These are phyloP conservation scores for Zingel zingel DNA, from an alignment of 2,113 vertebrate species.

Conservation along the genomic window DNA sequence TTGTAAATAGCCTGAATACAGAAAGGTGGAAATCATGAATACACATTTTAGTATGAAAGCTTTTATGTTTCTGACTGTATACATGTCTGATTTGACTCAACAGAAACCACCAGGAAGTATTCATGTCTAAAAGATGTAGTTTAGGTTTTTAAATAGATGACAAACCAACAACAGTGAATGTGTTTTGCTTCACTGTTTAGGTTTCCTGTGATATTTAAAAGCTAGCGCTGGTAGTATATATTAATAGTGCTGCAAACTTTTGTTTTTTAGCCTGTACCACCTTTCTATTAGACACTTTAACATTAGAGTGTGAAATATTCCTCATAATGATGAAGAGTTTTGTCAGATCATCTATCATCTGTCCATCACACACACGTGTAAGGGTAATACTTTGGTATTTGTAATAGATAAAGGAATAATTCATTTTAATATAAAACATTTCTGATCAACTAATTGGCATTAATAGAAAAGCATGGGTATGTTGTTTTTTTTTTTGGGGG, in stretches of 20 bases:
- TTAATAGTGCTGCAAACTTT: not conserved
- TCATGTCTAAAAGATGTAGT: not conserved
- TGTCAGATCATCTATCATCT: not conserved
- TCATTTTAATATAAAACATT: not conserved
- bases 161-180: not conserved
- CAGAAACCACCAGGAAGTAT: slow-evolving; percentile 24
- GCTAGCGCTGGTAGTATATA: not conserved
- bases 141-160: not conserved
- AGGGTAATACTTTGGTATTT: not conserved
- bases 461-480: not conserved
- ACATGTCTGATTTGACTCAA: not conserved
- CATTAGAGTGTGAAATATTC: not conserved
- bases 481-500: not conserved
- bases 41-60: not conserved
- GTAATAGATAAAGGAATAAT: not conserved
- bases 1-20: slow-evolving; percentile 95
- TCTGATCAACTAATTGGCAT: not conserved
- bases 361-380: too few species aligned
- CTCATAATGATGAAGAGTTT: not conserved
- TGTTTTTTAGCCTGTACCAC: not conserved
- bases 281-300: not conserved
- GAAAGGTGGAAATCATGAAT: not conserved
- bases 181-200: not conserved
- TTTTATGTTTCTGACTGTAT: not conserved
- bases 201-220: slow-evolving; percentile 2